A percentile compares a stretch with the other conserved stretches of the same genome.
These are phyloP conservation scores for Syngnathoides biaculeatus DNA, from an alignment of 2,113 vertebrate species.

Conservation along the genomic window DNA sequence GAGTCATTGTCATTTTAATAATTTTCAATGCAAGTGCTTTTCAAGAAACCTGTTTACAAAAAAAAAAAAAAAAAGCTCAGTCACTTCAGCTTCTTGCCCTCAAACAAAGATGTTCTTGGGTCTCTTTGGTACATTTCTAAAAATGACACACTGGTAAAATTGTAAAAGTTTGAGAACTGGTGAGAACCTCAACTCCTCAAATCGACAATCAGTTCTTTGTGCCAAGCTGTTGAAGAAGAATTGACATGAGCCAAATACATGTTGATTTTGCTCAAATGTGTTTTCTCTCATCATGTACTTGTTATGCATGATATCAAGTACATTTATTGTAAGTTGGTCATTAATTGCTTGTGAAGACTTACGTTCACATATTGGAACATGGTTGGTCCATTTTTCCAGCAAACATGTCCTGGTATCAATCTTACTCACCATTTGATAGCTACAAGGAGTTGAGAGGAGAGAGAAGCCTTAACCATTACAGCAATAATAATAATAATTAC, in stretches of 20 bases:
- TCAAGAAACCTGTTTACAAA: too few relatives aligned
- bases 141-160: too few relatives aligned
- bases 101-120: neutral
- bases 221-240: neutral
- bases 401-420: slow-evolving; percentile 19
- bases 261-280: neutral
- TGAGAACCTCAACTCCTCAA: neutral
- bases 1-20: neutral
- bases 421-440: slow-evolving; percentile 48
- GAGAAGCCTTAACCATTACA: neutral
- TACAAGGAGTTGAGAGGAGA: slow-evolving; percentile 17
- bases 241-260: neutral
- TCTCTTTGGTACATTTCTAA: neutral
- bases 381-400: slow-evolving; percentile 34
- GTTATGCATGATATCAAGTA: neutral
- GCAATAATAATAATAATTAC: neutral
- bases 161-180: too few relatives aligned
- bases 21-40: neutral
- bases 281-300: neutral
- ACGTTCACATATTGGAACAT: slow-evolving; percentile 45
- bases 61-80: too few relatives aligned
- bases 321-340: neutral
- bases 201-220: neutral
- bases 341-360: slow-evolving; percentile 12
- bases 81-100: too few relatives aligned